A percentile compares a stretch with the other conserved stretches of the same genome.
These are phyloP conservation scores for Eupeodes latifasciatus DNA, from an alignment of 2,888 invertebrate genomes.

Conservation along the genomic window DNA sequence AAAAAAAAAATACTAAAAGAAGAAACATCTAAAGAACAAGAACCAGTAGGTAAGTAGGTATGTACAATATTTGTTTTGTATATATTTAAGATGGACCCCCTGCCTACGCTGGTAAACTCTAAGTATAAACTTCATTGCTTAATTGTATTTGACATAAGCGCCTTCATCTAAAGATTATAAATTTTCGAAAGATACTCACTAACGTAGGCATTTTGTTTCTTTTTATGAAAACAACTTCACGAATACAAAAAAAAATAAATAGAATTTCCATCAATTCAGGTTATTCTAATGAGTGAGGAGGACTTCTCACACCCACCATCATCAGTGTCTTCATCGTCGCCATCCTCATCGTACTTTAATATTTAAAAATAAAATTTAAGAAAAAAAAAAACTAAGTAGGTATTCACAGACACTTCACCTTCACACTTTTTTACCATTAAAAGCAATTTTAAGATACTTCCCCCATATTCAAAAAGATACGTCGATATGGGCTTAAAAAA, in stretches of 20 bases:
- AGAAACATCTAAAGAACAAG: slow-evolving; percentile 20
- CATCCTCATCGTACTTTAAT: slow-evolving; percentile 3
- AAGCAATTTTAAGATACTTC: slow-evolving; percentile 23
- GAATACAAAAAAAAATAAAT: slow-evolving; percentile 4
- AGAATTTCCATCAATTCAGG: slow-evolving; percentile 42
- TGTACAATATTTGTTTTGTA: not conserved
- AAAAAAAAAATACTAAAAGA: not conserved
- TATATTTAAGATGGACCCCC: slow-evolving; percentile 53
- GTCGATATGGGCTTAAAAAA: not conserved
- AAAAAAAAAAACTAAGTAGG: not conserved
- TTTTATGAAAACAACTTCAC: slow-evolving; percentile 6
- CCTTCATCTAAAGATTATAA: slow-evolving; percentile 51
- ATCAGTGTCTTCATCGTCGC: slow-evolving; percentile 22
- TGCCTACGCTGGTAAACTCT: slow-evolving; percentile 35
- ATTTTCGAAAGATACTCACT: not conserved
- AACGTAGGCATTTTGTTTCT: slow-evolving; percentile 16
- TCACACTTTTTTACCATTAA: slow-evolving; percentile 44
- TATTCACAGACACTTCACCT: slow-evolving; percentile 28
- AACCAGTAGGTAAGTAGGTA: not conserved
- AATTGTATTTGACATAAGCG: slow-evolving; percentile 70
- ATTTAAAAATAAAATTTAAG: slow-evolving; percentile 34
- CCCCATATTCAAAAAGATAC: slow-evolving; percentile 21
- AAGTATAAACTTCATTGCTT: slow-evolving; percentile 65
- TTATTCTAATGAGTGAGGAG: slow-evolving; percentile 61
- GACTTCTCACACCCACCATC: slow-evolving; percentile 55